Percentiles rank a stretch among this genome's conserved stretches.
Conservation (phyloP, 2,888 invertebrate genomes). For the Ptychoptera contaminata region DNA sequence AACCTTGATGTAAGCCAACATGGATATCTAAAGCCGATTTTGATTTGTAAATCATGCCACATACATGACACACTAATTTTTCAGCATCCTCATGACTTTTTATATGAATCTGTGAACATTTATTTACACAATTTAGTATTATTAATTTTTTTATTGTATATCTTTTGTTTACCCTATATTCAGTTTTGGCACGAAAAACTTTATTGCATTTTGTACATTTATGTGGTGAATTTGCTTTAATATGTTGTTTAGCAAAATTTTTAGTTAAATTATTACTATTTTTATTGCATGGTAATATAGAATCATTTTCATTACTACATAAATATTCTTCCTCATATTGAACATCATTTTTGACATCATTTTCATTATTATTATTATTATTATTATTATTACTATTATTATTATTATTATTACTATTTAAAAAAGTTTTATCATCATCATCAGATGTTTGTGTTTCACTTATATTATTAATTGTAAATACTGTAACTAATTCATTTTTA, state of each 20-base stretch:
- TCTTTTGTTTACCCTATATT: constrained; percentile 2
- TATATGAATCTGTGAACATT: constrained; percentile 3
- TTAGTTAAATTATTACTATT: neutral
- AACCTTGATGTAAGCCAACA: constrained; percentile 34
- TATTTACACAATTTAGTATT: neutral
- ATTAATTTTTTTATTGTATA: neutral
- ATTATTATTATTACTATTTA: neutral
- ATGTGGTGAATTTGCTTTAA: neutral
- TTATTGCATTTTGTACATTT: constrained; percentile 9
- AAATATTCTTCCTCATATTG: neutral
- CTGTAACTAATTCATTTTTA: neutral
- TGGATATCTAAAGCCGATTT: constrained; percentile 34
- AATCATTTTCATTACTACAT: neutral
- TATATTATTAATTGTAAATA: neutral
- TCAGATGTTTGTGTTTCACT: neutral
- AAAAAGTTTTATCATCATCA: neutral
- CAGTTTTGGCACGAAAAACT: constrained; percentile 5
- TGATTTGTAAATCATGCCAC: constrained; percentile 36
- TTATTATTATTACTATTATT: neutral
- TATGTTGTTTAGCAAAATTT: neutral
- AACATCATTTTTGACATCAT: constrained; percentile 2
- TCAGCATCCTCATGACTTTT: constrained; percentile 2
- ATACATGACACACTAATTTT: constrained; percentile 26
- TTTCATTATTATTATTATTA: neutral
- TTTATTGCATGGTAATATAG: neutral